Base-by-base conservation (phyloP, 2,888 invertebrate genomes). In the Limnephilus auricula region DNA sequence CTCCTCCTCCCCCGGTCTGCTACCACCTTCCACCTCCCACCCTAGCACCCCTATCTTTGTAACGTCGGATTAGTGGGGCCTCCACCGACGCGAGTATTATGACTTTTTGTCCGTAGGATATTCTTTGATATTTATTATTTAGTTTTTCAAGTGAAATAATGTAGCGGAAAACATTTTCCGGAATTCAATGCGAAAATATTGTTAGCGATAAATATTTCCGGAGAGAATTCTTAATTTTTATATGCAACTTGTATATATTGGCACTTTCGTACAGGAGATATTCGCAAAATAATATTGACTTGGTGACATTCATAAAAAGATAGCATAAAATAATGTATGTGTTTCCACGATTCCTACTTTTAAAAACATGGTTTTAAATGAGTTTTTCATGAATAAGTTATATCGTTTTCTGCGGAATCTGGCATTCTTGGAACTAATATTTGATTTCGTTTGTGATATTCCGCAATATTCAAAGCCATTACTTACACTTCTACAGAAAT, bases 21-120 rank as follows among this genome's bases (percentile, higher is more conserved):
- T 25, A 2, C 40, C 85, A 13, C 13, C 2, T 34, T 5, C 18
- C 25, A 32, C 83, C 83, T 10, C n/a, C 65, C 87, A 13, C 31
- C n/a, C 31, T 6, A 18, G 2, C 86, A 34, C 86, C 87, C 50
- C 31, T 87, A 87, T 87, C 87, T 78, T 87, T 88, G 78, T 65
- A 88, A 78, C 87, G 45, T n/a, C 12, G 79, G 87, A 88, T 88
- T 88, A 88, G 32, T 30, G 25, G 10, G 25, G 32, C 6, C 30
- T 65, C 65, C 65, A 31, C 87, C 50, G 31, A 40, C 45, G 45
- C 37, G 85, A 32, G 34, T 87, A 65, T 50, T 87, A 87, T 87
- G 87, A 87, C 87, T 87, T 65, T 85, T 87, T 85, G 85, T 85
- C 85, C 13, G 85, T 85, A 40, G 30, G 85, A 40, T 30, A 40